Evolutionary conservation across 2,797 vertebrate species (phyloP).

Genomic region (Clarias pachynema): DNA sequence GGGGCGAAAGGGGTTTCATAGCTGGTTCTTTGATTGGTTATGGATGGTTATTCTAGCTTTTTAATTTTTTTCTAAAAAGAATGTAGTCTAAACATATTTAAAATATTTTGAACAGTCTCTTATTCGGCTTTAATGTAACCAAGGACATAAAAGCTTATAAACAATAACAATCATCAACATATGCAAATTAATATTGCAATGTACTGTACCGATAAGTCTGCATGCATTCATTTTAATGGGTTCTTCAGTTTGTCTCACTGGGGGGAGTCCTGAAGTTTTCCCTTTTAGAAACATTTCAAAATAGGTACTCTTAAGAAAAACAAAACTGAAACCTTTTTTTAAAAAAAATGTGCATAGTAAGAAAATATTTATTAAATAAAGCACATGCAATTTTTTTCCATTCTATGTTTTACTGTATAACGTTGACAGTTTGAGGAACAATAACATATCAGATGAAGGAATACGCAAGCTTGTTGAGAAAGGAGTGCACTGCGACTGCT

Average conservation of each 20-base stretch:
- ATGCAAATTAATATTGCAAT: neutral
- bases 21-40: neutral
- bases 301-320: neutral
- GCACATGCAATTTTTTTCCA: neutral
- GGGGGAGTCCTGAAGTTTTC: neutral
- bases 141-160: neutral
- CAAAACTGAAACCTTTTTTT: neutral
- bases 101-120: neutral
- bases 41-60: neutral
- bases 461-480: slow-evolving; percentile 77
- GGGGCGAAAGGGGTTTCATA: neutral
- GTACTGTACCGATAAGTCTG: neutral
- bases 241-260: neutral
- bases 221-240: too few relatives aligned
- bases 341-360: neutral
- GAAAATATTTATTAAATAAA: neutral
- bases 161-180: neutral
- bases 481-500: slow-evolving; percentile 73
- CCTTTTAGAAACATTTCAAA: neutral
- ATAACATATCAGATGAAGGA: slow-evolving; percentile 84
- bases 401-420: neutral
- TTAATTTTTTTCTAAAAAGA: neutral
- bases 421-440: slow-evolving; percentile 80
- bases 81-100: neutral
- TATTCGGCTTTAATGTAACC: neutral